Percentiles rank a stretch among this genome's conserved stretches.
Conservation (phyloP, 2,113 vertebrate genomes). For the Dasyornis broadbenti region DNA sequence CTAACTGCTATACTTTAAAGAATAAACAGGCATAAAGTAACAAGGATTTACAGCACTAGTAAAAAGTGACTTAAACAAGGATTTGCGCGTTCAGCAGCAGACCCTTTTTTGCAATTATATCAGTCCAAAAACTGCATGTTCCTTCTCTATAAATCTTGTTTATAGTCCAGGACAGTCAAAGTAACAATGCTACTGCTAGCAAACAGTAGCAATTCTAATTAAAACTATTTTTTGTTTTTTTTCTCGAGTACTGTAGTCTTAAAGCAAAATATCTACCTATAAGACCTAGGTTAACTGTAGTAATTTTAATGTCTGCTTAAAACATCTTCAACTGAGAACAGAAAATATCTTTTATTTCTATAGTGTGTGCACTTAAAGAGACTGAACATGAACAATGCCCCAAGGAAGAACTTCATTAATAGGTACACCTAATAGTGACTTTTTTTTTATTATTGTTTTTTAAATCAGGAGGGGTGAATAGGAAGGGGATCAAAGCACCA, state of each 20-base stretch:
- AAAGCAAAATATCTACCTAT: background rate
- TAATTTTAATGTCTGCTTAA: background rate
- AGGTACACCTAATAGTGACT: background rate
- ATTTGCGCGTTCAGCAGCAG: background rate
- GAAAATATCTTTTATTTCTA: background rate
- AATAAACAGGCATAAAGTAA: background rate
- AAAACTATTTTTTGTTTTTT: background rate
- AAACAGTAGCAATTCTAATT: background rate
- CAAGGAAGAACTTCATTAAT: background rate
- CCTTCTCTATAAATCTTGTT: background rate
- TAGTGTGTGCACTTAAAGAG: accelerated
- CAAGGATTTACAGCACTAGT: background rate
- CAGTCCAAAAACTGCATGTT: background rate
- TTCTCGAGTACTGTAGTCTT: background rate
- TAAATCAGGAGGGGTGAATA: background rate
- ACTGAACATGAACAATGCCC: background rate
- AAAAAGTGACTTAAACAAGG: background rate
- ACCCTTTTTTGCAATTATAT: background rate
- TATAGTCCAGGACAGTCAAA: background rate
- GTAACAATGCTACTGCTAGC: background rate
- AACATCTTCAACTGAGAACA: background rate
- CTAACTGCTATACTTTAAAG: background rate
- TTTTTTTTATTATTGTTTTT: background rate
- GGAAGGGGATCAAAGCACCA: background rate
- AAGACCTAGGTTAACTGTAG: background rate